Evolutionary conservation across 2,113 vertebrate species (phyloP).

Genomic region (Brachypteracias leptosomus): DNA sequence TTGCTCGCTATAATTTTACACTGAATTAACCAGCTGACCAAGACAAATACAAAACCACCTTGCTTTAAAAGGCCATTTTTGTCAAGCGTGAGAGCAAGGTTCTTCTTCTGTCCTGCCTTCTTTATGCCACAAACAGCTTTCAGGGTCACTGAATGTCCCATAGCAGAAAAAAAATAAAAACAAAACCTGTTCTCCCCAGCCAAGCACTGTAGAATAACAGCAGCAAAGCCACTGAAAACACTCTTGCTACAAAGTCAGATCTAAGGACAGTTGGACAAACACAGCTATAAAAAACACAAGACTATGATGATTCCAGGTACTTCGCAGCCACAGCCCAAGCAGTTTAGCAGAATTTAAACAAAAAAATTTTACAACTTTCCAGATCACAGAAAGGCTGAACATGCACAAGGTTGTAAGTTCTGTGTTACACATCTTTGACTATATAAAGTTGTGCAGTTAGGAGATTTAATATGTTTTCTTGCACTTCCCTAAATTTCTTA

Average conservation of each 20-base stretch:
- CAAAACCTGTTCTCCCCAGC: not conserved
- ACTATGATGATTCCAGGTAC: not conserved
- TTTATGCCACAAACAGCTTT: constrained; percentile 14
- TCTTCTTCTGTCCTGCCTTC: not conserved
- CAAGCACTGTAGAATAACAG: not conserved
- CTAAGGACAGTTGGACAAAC: not conserved
- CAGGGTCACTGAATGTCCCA: not conserved
- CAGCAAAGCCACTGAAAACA: not conserved
- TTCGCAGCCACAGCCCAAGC: not conserved
- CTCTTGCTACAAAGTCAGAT: not conserved
- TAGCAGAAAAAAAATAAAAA: not conserved
- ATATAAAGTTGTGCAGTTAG: not conserved
- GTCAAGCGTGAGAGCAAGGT: not conserved
- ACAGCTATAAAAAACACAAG: not conserved
- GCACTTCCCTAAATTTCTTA: not conserved
- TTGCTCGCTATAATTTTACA: not conserved
- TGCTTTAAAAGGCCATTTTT: constrained; percentile 6
- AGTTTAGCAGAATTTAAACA: not conserved
- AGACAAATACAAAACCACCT: not conserved
- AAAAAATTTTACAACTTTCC: not conserved
- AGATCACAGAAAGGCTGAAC: not conserved
- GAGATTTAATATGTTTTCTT: not conserved
- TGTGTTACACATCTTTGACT: not conserved
- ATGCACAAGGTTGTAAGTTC: not conserved
- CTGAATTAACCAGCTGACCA: not conserved